These are phyloP conservation scores for Sinohyriopsis cumingii DNA, from an alignment of 2,888 invertebrate genomes.

Conservation along the genomic window DNA sequence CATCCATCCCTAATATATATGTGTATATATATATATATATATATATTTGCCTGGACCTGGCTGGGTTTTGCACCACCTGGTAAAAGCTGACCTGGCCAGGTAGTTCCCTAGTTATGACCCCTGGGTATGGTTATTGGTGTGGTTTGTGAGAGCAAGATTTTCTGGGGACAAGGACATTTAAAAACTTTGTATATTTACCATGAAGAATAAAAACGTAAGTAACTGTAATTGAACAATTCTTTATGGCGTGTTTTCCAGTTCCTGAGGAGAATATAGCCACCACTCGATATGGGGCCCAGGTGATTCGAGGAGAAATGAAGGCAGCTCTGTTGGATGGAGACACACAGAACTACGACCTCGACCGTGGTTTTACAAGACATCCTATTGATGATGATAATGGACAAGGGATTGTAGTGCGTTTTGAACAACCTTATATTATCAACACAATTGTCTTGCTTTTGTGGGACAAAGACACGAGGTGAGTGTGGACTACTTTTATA, in stretches of 20 bases:
- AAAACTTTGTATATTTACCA: too few relatives aligned
- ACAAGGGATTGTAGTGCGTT: conserved; percentile 88
- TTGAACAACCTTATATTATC: conserved; percentile 84
- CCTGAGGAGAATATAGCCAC: conserved; percentile 95
- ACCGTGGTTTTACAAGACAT: conserved; percentile 91
- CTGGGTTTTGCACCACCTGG: too few relatives aligned
- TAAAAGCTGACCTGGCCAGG: too few relatives aligned
- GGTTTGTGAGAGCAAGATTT: too few relatives aligned
- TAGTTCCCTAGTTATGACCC: too few relatives aligned
- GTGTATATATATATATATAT: too few relatives aligned
- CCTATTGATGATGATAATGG: conserved; percentile 82
- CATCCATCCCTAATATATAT: too few relatives aligned
- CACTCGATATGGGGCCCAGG: conserved; percentile 85
- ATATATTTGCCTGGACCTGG: too few relatives aligned
- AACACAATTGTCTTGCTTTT: conserved; percentile 94
- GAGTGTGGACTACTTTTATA: conserved; percentile 15
- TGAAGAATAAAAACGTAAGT: too few relatives aligned
- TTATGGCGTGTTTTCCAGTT: conserved; percentile 74
- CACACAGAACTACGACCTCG: conserved; percentile 75
- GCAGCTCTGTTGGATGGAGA: conserved; percentile 92
- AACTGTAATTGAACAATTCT: too few relatives aligned
- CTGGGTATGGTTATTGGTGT: too few relatives aligned
- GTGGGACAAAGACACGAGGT: conserved; percentile 94
- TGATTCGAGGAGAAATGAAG: conserved; percentile 91
- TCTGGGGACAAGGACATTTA: too few relatives aligned